phyloP scores from a whole-genome alignment of 2,113 vertebrate genomes.

The Phalacrocorax brasilianus region DNA sequence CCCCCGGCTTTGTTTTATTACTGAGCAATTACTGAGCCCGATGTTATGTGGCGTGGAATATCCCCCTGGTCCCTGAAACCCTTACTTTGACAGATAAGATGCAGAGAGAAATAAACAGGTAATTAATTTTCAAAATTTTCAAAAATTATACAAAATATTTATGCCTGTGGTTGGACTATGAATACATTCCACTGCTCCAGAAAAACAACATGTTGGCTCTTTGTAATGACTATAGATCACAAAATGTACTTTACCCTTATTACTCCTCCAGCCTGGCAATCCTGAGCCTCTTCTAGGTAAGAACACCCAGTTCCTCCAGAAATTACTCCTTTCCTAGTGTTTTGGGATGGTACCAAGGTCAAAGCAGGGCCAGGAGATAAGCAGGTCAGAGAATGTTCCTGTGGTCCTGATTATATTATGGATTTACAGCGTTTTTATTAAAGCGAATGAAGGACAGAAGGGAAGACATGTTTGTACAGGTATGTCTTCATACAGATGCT shows the following conservation, averaged over 20 bases:
- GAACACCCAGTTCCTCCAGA: background rate
- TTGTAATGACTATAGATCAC: background rate
- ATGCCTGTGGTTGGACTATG: background rate
- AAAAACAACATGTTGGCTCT: background rate
- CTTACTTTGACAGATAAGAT: background rate
- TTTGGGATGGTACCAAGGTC: background rate
- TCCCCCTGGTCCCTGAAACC: background rate
- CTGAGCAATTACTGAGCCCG: background rate
- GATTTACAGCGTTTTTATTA: background rate
- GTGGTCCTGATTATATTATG: background rate
- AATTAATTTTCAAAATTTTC: background rate
- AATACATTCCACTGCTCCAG: background rate
- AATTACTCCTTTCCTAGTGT: background rate
- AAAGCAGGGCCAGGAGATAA: background rate
- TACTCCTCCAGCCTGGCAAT: background rate
- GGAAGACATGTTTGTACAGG: rapidly evolving
- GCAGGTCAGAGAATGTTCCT: background rate
- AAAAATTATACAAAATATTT: background rate
- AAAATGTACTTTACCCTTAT: background rate
- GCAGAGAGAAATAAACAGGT: background rate
- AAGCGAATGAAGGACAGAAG: background rate
- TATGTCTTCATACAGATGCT: background rate
- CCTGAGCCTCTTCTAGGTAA: background rate
- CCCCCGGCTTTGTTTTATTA: rapidly evolving
- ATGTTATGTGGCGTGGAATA: background rate